Conservation (phyloP, 1,140 invertebrate species). For the Bombus consobrinus region DNA sequence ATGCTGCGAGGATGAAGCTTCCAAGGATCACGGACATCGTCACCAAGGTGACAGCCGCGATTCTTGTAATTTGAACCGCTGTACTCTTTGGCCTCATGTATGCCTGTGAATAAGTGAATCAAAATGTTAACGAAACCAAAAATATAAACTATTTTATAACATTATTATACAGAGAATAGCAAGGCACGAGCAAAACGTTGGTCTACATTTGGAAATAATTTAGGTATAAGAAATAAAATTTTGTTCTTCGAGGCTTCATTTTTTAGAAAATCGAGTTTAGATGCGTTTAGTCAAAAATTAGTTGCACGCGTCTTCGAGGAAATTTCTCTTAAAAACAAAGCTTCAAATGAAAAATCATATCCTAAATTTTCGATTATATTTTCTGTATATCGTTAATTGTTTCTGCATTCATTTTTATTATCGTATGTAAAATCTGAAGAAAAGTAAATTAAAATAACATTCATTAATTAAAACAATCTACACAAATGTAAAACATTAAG, state of each 20-base stretch:
- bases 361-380: background rate
- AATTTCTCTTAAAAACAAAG: background rate
- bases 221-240: too few species aligned
- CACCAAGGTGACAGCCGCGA: slow-evolving; percentile 90
- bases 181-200: too few species aligned
- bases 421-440: background rate
- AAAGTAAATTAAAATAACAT: background rate
- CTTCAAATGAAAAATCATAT: background rate
- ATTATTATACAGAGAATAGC: too few species aligned
- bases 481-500: too few species aligned
- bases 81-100: slow-evolving; percentile 89
- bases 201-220: too few species aligned
- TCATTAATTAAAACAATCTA: too few species aligned
- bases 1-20: slow-evolving; percentile 89
- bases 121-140: background rate
- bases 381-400: background rate
- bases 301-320: background rate
- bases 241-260: too few species aligned
- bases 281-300: background rate
- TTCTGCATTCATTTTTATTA: background rate
- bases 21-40: slow-evolving; percentile 90
- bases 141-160: too few species aligned
- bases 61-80: slow-evolving; percentile 91
- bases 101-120: slow-evolving; percentile 84
- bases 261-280: too few species aligned